Evolutionary conservation across 2,113 vertebrate genomes (phyloP), one percentile per base, ranked within the genome.

Genomic region (Junco hyemalis): DNA sequence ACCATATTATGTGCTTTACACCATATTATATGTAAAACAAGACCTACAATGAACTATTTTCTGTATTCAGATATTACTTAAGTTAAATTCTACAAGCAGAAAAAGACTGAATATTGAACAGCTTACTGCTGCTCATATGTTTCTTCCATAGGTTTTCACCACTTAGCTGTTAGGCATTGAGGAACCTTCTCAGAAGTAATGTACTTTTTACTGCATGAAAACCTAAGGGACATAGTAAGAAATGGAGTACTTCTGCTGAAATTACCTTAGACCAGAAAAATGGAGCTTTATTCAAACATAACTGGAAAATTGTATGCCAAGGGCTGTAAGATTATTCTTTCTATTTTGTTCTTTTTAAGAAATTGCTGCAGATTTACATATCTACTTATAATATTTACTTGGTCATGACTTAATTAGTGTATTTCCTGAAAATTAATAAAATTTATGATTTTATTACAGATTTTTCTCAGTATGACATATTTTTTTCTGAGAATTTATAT

Each of bases 261-360:
- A 77, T 88, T 96, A 50, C 47, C 90, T 81, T 69, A 92, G 79
- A 86, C 7, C 24, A 86, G 81, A 92, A 94, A 92, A 91, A 18
- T 44, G 0, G 1, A 66, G 42, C 9, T 86, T 79, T 71, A 51
- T 66, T 93, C 11, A 68, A 80, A 54, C 10, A 25, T 31, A 63
- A 48, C 26, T 31, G 53, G 51, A 63, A 14, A 64, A 63, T 83
- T 45, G 6, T 29, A 53, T 48, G 24, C 11, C 24, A 70, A 38
- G 6, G 11, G 7, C 18, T 78, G 6, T 56, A 60, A 23, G 26
- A 8, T n/a, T 64, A 47, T 64, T 64, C 4, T 13, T 70, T 89
- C 35, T 38, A 5, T 48, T 74, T 82, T 19, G 0, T 45, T 50
- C 2, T 66, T 85, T 74, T 65, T 9, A 53, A 61, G 47, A 94